Base-by-base conservation (phyloP, 2,797 vertebrate genomes). In the Rhinella marina region DNA sequence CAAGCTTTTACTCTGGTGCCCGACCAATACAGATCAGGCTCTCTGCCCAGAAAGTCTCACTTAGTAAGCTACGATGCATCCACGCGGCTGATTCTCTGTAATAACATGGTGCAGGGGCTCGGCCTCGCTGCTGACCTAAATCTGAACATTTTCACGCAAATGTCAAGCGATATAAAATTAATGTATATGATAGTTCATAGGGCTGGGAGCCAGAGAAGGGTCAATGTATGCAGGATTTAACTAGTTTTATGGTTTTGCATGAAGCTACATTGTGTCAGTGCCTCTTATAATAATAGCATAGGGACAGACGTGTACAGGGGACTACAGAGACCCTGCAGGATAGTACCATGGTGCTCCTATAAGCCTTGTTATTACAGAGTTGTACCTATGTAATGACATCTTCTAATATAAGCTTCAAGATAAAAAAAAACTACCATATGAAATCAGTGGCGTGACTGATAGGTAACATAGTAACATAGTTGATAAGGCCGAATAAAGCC, bases 31-130 rank as follows among this genome's bases (percentile, higher is more conserved):
- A 0, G 86, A 82, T 82, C 85, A 61, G 86, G 86, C 86, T 81
- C 70, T 27, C 3, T 87, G 80, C 86, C 86, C 86, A 87, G 86
- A 82, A 87, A 83, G 61, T 57, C 86, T 83, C 86, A 70, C 83
- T 76, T 66, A 66, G 57, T 83, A 68, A 56, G 32, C 56, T 61
- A 17, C 32, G 80, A 75, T 77, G 80, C 70, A 87, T 82, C 29
- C 79, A 29, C 48, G 19, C 3, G 5, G 23, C 75, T 77, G 48
- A 77, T 88, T 23, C 81, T 72, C 29, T 75, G 48, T 81, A 61
- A 81, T 72, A 86, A 72, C 52, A 59, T 17, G 59, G 56, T 52
- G 75, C 41, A 75, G 81, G 23, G 23, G 27, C 41, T 54, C 17
- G 66, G 54, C 78, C 57, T 82, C 48, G 29, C 85, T 54, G 16